Conservation (phyloP, 2,113 vertebrate species). For the Thamnophis sirtalis region DNA sequence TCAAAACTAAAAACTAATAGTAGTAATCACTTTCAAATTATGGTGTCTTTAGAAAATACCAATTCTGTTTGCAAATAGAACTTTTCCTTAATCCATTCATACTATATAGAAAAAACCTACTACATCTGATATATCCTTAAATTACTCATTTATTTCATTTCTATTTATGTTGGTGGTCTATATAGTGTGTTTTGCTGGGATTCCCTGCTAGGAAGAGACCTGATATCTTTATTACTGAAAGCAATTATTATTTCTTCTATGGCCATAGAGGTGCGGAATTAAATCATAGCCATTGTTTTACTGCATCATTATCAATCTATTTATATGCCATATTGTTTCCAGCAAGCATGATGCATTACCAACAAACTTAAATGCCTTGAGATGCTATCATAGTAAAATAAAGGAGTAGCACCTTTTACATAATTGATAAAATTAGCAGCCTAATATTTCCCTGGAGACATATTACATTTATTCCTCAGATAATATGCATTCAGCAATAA, state of each 20-base stretch:
- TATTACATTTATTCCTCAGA: constrained; percentile 16
- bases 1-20: background rate
- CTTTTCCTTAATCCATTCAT: background rate
- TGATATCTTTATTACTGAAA: background rate
- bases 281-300: background rate
- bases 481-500: background rate
- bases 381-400: constrained; percentile 31
- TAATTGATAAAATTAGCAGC: constrained; percentile 41
- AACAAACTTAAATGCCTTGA: constrained; percentile 25
- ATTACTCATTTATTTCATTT: constrained; percentile 6
- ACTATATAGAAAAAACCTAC: background rate
- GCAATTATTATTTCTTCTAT: background rate
- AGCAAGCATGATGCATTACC: constrained; percentile 29
- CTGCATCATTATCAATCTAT: constrained; percentile 26
- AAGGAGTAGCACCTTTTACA: constrained; percentile 39
- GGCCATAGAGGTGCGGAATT: background rate
- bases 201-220: background rate
- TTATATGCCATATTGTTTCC: constrained; percentile 28
- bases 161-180: background rate
- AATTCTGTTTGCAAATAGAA: background rate
- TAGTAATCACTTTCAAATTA: background rate
- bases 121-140: background rate
- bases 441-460: constrained; percentile 9
- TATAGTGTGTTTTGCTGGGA: too few species aligned
- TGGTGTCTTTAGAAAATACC: background rate